Evolutionary conservation across 1,140 invertebrate genomes (phyloP).

Genomic region (Eufriesea mexicana): DNA sequence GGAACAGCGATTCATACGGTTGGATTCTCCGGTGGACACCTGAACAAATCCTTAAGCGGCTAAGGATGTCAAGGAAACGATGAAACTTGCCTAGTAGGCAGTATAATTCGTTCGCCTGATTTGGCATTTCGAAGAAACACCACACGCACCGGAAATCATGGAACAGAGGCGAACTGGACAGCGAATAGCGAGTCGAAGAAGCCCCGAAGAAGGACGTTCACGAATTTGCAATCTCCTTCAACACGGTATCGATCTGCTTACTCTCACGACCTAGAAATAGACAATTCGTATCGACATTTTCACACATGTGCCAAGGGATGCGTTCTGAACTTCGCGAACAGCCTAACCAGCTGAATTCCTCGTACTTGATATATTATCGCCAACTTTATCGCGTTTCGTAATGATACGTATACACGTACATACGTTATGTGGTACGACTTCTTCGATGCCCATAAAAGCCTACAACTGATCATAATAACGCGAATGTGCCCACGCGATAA

Average conservation of each 20-base stretch:
- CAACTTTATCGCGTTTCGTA: slow-evolving; percentile 17
- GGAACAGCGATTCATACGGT: slow-evolving; percentile 37
- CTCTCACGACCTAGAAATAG: slow-evolving; percentile 49
- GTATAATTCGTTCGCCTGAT: slow-evolving; percentile 28
- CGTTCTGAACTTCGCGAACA: background rate
- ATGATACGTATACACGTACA: background rate
- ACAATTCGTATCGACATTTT: slow-evolving; percentile 50
- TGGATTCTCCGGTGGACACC: slow-evolving; percentile 29
- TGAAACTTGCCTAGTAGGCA: slow-evolving; percentile 40
- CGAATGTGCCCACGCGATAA: background rate
- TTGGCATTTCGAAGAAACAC: slow-evolving; percentile 29
- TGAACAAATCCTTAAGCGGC: slow-evolving; percentile 47
- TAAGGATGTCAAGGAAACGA: slow-evolving; percentile 66
- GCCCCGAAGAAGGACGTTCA: background rate
- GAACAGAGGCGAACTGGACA: background rate
- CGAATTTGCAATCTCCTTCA: slow-evolving; percentile 14
- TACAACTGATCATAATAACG: background rate
- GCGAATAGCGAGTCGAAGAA: too few relatives aligned
- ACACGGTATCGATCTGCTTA: slow-evolving; percentile 32
- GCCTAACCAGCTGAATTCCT: background rate
- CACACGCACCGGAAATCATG: background rate
- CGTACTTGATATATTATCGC: background rate
- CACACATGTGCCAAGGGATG: slow-evolving; percentile 34
- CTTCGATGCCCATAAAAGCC: slow-evolving; percentile 2
- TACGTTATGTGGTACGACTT: background rate